Evolutionary conservation across 2,888 invertebrate genomes (phyloP).

Genomic region (Tetrapedia diversipes): DNA sequence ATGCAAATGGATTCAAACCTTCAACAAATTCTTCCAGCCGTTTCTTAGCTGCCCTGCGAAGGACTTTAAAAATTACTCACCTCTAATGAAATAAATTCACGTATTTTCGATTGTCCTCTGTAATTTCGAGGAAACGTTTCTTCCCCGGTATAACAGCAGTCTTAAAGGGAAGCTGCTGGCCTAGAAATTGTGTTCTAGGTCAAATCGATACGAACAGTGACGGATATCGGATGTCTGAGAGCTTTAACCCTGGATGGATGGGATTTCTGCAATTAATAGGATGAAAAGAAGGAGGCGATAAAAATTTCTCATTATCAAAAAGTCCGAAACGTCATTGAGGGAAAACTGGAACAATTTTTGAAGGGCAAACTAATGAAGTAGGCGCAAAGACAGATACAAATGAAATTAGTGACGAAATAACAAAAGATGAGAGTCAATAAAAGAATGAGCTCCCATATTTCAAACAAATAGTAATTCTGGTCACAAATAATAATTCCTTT

Average conservation of each 20-base stretch:
- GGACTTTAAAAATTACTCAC: background rate
- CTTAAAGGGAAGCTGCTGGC: constrained; percentile 50
- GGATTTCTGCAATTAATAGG: constrained; percentile 22
- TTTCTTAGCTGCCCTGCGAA: too few relatives aligned
- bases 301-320: background rate
- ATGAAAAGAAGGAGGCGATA: background rate
- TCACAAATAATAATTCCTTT: too few relatives aligned
- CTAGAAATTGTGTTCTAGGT: constrained; percentile 24
- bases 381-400: background rate
- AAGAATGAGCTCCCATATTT: background rate
- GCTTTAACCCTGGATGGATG: background rate
- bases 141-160: constrained; percentile 10
- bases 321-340: background rate
- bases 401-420: background rate
- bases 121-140: constrained; percentile 1
- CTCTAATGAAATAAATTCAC: constrained; percentile 38
- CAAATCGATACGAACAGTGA: constrained; percentile 33
- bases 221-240: constrained; percentile 21
- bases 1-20: constrained; percentile 50
- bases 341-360: background rate
- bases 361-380: background rate
- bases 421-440: background rate
- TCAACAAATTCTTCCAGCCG: constrained; percentile 44
- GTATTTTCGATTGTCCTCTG: background rate
- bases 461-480: background rate